Evolutionary conservation across 2,888 invertebrate genomes (phyloP).

Genomic region (Morinoia aosen): DNA sequence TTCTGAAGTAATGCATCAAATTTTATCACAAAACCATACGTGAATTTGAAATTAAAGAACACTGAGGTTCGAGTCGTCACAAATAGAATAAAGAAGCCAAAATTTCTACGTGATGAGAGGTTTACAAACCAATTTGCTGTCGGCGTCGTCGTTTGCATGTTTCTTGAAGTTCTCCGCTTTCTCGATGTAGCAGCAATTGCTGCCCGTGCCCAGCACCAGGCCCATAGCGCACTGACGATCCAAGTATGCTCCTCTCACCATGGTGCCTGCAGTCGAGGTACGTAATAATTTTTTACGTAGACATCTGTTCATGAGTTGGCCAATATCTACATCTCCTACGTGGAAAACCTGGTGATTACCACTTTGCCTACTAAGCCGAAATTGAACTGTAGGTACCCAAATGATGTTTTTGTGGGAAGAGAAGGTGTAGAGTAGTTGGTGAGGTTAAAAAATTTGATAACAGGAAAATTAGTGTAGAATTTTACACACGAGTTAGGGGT

Average conservation of each 20-base stretch:
- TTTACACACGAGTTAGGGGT: no score
- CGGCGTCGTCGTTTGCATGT: slow-evolving; percentile 78
- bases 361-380: no score
- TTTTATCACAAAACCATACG: no score
- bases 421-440: not conserved
- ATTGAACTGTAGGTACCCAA: no score
- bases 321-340: no score
- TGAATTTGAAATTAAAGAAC: no score
- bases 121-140: slow-evolving; percentile 69
- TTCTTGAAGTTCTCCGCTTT: slow-evolving; percentile 79
- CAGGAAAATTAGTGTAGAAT: no score
- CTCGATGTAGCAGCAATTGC: slow-evolving; percentile 87
- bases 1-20: no score
- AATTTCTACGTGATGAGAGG: not conserved
- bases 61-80: no score
- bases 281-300: not conserved
- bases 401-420: not conserved
- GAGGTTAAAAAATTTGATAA: not conserved
- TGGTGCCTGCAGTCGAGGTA: slow-evolving; percentile 69
- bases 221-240: slow-evolving; percentile 80
- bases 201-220: slow-evolving; percentile 85
- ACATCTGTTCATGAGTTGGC: not conserved
- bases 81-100: no score
- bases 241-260: slow-evolving; percentile 79
- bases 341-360: not conserved